These are phyloP conservation scores for Gnathonemus longibarbis DNA, from an alignment of 2,113 vertebrate genomes.

Conservation along the genomic window DNA sequence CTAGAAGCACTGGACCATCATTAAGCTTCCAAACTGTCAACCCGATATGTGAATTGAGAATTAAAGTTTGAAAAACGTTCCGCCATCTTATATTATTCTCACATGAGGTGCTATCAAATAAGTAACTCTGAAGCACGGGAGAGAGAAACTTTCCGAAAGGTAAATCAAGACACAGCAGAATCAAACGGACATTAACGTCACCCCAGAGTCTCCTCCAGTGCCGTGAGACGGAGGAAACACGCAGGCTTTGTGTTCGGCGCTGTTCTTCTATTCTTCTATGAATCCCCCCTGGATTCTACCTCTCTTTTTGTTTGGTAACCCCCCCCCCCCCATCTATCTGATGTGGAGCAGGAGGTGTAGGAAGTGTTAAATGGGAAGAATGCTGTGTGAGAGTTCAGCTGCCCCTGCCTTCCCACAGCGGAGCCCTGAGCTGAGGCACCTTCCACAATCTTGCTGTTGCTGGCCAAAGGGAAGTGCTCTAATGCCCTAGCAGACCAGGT, in stretches of 20 bases:
- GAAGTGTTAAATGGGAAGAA: slow-evolving; percentile 56
- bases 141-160: not conserved
- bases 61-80: not conserved
- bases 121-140: not conserved
- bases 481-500: slow-evolving; percentile 56
- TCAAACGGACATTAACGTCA: slow-evolving; percentile 4
- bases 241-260: slow-evolving; percentile 22
- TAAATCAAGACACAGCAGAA: not conserved
- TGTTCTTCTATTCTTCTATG: slow-evolving; percentile 34
- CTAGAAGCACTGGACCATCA: not conserved
- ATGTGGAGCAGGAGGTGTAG: slow-evolving; percentile 37
- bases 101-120: not conserved
- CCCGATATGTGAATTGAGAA: not conserved
- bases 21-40: not conserved
- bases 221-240: slow-evolving; percentile 30
- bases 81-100: not conserved
- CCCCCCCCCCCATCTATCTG: slow-evolving; percentile 20
- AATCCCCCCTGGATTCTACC: slow-evolving; percentile 32
- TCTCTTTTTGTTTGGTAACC: slow-evolving; percentile 19
- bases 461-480: slow-evolving; percentile 62
- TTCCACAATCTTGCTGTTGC: slow-evolving; percentile 47
- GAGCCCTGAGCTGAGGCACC: slow-evolving; percentile 48
- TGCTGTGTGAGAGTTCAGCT: slow-evolving; percentile 64
- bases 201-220: slow-evolving; percentile 20
- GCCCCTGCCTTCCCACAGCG: slow-evolving; percentile 63